Evolutionary conservation across 2,888 invertebrate species (phyloP).

Genomic region (Macroteleia sp.): DNA sequence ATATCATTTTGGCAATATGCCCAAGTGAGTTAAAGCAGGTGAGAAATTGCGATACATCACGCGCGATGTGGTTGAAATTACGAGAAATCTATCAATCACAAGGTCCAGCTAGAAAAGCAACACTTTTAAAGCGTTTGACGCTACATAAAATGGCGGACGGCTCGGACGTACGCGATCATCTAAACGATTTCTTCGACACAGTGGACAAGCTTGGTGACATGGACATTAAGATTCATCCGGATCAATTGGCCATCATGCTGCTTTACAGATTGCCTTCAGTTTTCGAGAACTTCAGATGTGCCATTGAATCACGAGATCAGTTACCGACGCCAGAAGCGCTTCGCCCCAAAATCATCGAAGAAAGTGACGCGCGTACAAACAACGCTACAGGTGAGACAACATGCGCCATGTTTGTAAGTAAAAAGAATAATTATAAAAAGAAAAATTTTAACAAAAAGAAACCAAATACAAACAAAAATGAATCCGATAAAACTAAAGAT

Average conservation of each 20-base stretch:
- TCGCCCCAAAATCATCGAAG: background rate
- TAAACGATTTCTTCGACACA: background rate
- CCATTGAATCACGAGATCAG: background rate
- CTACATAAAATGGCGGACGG: background rate
- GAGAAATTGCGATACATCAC: background rate
- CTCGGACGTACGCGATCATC: background rate
- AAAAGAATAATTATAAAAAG: too few relatives aligned
- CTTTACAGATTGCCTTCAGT: background rate
- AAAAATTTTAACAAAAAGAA: too few relatives aligned
- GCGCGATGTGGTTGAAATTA: background rate
- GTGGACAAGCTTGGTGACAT: background rate
- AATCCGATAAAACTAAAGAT: too few relatives aligned
- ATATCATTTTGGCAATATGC: background rate
- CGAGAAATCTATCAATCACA: background rate
- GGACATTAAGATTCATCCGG: background rate
- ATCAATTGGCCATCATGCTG: background rate
- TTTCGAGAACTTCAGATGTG: background rate
- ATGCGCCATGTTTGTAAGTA: too few relatives aligned
- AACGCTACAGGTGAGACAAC: too few relatives aligned
- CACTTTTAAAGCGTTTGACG: background rate
- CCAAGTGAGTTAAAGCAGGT: background rate
- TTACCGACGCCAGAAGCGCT: background rate
- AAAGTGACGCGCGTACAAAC: too few relatives aligned
- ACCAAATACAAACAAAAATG: too few relatives aligned
- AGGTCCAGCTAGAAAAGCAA: background rate